Conservation (phyloP, 2,888 invertebrate species). For the Arrhopalites spinosus region DNA sequence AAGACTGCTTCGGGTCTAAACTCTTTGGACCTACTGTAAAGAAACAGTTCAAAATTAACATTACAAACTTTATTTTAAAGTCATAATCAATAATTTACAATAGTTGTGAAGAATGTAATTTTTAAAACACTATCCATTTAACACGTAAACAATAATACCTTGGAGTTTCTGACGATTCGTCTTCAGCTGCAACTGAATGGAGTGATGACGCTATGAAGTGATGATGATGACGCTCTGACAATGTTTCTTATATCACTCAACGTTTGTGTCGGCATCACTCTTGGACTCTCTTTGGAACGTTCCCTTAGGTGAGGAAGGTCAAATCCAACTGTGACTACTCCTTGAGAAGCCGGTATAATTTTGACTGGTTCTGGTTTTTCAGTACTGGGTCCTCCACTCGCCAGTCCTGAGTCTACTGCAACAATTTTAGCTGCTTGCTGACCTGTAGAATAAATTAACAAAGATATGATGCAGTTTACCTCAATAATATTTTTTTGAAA, state of each 20-base stretch:
- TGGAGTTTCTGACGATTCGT: constrained; percentile 37
- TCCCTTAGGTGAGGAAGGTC: no score
- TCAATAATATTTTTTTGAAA: no score
- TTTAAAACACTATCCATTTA: no score
- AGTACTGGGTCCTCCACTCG: not conserved
- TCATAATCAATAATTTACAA: no score
- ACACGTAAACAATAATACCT: no score
- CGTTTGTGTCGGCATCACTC: constrained; percentile 1
- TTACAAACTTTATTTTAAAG: no score
- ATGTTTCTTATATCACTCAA: constrained; percentile 33
- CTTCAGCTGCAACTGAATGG: constrained; percentile 7
- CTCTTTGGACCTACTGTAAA: constrained; percentile 43
- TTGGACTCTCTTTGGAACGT: constrained; percentile 21
- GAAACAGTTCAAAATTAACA: not conserved
- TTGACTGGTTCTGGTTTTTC: constrained; percentile 31
- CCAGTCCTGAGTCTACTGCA: constrained; percentile 20
- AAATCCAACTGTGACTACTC: constrained; percentile 46
- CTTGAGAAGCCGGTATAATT: constrained; percentile 42
- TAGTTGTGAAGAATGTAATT: no score
- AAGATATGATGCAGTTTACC: no score
- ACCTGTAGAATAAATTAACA: not conserved
- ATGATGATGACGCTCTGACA: constrained; percentile 45
- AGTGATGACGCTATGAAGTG: no score
- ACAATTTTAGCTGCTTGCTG: constrained; percentile 20
- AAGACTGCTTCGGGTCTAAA: constrained; percentile 62